phyloP scores from a whole-genome alignment of 2,797 vertebrate genomes.

The Poeciliopsis infans region DNA sequence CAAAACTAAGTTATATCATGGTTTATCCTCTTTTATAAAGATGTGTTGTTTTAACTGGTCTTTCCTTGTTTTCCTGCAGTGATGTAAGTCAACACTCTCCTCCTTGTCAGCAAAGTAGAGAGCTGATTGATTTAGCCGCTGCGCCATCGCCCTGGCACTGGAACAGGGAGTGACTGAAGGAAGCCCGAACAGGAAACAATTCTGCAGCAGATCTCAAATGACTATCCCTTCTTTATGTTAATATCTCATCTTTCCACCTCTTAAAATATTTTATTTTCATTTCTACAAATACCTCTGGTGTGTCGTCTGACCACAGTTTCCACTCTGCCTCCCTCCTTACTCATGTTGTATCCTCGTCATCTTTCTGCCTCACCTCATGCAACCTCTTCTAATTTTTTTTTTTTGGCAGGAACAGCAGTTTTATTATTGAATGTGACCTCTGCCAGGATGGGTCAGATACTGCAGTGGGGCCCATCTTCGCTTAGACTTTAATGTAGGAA shows the following conservation, averaged over 20 bases:
- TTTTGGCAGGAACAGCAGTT: slow-evolving; percentile 62
- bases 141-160: slow-evolving; percentile 49
- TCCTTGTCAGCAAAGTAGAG: slow-evolving; percentile 47
- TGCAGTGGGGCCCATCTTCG: slow-evolving; percentile 54
- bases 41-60: slow-evolving; percentile 14
- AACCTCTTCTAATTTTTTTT: slow-evolving; percentile 25
- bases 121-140: slow-evolving; percentile 63
- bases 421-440: slow-evolving; percentile 64
- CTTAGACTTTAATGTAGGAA: slow-evolving; percentile 48
- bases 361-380: slow-evolving; percentile 25
- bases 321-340: slow-evolving; percentile 19
- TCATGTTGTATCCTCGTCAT: slow-evolving; percentile 29
- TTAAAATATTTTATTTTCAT: slow-evolving; percentile 9
- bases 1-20: slow-evolving; percentile 73
- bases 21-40: slow-evolving; percentile 61
- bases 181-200: slow-evolving; percentile 18
- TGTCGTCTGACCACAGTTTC: slow-evolving; percentile 11
- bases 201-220: slow-evolving; percentile 18
- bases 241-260: neutral
- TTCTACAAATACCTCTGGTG: neutral
- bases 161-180: slow-evolving; percentile 25
- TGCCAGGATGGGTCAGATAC: slow-evolving; percentile 68
- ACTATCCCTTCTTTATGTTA: slow-evolving; percentile 7
- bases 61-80: slow-evolving; percentile 38
- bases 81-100: slow-evolving; percentile 34